These are phyloP conservation scores for Solenopsis fugax DNA, from an alignment of 1,140 invertebrate species.

Conservation along the genomic window DNA sequence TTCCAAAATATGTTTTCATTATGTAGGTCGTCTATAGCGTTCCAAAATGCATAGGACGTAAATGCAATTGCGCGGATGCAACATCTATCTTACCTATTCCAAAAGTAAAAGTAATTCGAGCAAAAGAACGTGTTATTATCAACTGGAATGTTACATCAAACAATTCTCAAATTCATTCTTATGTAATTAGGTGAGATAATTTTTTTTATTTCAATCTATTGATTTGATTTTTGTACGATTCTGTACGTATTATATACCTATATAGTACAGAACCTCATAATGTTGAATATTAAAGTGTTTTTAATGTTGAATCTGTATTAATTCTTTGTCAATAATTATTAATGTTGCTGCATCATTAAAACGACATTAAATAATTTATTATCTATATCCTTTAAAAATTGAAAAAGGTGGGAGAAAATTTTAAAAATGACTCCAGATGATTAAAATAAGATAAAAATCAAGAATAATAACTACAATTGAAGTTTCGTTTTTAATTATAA, in stretches of 20 bases:
- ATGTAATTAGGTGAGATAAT: conserved; percentile 78
- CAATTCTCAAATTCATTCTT: conserved; percentile 69
- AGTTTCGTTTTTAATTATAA: no score
- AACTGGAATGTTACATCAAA: conserved; percentile 75
- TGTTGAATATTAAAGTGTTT: no score
- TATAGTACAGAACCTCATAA: no score
- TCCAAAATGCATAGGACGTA: conserved; percentile 78
- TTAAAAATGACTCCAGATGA: no score
- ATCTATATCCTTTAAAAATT: no score
- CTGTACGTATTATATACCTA: background rate
- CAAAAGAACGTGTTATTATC: conserved; percentile 67
- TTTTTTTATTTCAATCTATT: background rate
- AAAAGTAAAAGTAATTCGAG: conserved; percentile 65
- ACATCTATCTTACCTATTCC: conserved; percentile 69
- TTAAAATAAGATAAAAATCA: no score
- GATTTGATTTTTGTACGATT: background rate
- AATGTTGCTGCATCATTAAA: no score
- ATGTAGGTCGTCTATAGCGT: conserved; percentile 78
- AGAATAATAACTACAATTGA: no score
- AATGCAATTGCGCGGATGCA: conserved; percentile 72
- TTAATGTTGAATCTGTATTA: no score
- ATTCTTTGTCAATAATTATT: no score
- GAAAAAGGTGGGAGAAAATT: no score
- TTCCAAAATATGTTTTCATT: conserved; percentile 8
- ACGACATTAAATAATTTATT: no score